phyloP scores from a whole-genome alignment of 2,888 invertebrate genomes.

The Mythimna albipuncta region DNA sequence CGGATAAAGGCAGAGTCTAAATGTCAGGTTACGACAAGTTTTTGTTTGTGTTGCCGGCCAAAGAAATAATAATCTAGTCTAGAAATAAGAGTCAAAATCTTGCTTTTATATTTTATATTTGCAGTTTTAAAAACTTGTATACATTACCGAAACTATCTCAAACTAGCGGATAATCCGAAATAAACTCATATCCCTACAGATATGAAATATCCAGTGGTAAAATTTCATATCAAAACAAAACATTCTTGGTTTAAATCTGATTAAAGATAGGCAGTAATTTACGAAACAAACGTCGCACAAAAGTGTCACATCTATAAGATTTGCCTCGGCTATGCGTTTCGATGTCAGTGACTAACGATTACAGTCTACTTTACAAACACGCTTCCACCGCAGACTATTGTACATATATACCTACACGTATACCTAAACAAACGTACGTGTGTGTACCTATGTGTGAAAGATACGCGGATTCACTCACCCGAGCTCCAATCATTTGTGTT shows the following conservation, averaged over 20 bases:
- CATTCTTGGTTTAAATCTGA: not conserved
- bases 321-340: conserved; percentile 75
- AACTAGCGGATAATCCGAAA: no score
- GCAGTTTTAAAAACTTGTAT: no score
- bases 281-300: conserved; percentile 38
- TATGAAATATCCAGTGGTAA: no score
- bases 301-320: conserved; percentile 75
- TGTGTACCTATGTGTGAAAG: conserved; percentile 56
- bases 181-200: no score
- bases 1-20: no score
- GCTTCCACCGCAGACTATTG: conserved; percentile 69
- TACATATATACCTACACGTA: conserved; percentile 52
- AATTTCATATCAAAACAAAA: no score
- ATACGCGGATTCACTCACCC: conserved; percentile 64
- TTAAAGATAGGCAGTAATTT: not conserved
- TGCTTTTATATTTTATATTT: no score
- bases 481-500: conserved; percentile 49
- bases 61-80: no score
- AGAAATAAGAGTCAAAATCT: no score
- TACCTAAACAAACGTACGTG: conserved; percentile 51
- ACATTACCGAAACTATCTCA: no score
- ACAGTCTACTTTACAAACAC: conserved; percentile 76
- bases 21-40: no score
- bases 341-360: conserved; percentile 83
- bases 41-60: no score